phyloP scores from a whole-genome alignment of 2,113 vertebrate genomes.

The Petroica traversi region DNA sequence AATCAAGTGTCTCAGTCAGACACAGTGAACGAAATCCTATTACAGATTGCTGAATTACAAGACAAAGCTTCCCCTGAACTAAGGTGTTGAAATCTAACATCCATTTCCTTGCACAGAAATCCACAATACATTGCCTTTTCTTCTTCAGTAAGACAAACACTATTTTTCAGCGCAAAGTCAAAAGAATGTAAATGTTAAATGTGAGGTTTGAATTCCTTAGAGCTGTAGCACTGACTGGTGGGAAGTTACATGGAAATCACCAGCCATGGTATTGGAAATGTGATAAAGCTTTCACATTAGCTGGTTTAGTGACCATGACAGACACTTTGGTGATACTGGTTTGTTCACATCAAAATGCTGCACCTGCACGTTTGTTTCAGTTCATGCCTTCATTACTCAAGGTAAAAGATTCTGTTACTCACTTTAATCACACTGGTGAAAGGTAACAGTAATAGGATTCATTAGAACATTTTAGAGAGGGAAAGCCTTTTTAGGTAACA shows the following conservation, averaged over 20 bases:
- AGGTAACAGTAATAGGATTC: neutral
- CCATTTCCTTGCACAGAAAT: neutral
- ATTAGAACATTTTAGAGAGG: neutral
- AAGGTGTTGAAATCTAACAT: neutral
- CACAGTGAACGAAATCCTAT: conserved; percentile 29
- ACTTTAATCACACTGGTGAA: neutral
- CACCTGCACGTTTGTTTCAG: neutral
- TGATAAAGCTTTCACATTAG: neutral
- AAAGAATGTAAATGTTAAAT: neutral
- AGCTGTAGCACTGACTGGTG: neutral
- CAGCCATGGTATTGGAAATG: neutral
- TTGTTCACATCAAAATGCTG: neutral
- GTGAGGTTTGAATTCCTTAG: neutral
- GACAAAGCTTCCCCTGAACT: conserved; percentile 35
- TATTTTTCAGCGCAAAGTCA: neutral
- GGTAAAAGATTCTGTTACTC: neutral
- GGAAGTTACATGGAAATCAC: neutral
- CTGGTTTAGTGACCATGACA: neutral
- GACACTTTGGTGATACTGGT: neutral
- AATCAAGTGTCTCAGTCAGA: conserved; percentile 20
- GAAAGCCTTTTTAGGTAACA: neutral
- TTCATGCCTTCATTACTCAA: neutral
- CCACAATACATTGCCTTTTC: neutral
- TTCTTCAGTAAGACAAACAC: neutral
- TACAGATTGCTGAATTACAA: neutral